phyloP scores from a whole-genome alignment of 2,113 vertebrate genomes.

The Sarotherodon lohbergeri region DNA sequence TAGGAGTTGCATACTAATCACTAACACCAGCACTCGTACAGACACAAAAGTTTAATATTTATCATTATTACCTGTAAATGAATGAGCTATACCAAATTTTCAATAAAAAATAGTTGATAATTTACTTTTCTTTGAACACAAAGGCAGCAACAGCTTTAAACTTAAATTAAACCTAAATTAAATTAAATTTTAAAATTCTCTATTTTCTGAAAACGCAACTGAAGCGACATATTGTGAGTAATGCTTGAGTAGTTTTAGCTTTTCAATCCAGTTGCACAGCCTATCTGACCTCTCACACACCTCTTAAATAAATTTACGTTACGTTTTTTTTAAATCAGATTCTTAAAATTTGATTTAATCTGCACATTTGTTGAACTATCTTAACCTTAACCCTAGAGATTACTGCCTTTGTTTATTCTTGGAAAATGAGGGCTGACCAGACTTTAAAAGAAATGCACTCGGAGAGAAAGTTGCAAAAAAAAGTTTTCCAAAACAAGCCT shows the following conservation, averaged over 20 bases:
- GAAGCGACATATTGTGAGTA: background rate
- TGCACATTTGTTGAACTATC: background rate
- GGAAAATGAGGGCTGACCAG: background rate
- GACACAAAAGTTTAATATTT: background rate
- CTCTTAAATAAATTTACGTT: rapidly evolving
- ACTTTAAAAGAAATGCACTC: background rate
- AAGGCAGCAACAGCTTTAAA: background rate
- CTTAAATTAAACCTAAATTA: background rate
- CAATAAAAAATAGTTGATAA: background rate
- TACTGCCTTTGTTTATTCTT: background rate
- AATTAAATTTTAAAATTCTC: background rate
- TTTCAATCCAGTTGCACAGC: background rate
- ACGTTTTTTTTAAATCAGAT: background rate
- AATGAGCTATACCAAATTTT: background rate
- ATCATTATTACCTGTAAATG: background rate
- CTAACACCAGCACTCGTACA: background rate
- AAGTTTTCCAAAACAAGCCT: rapidly evolving
- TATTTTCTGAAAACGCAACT: background rate
- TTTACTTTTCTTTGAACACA: background rate
- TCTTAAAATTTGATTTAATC: background rate
- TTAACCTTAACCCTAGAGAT: background rate
- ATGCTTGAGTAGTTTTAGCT: background rate
- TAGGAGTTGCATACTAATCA: background rate
- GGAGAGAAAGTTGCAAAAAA: background rate
- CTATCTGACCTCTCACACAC: background rate